Evolutionary conservation across 1,140 invertebrate genomes (phyloP), one percentile per base, ranked within the genome.

Genomic region (Hirudo medicinalis): DNA sequence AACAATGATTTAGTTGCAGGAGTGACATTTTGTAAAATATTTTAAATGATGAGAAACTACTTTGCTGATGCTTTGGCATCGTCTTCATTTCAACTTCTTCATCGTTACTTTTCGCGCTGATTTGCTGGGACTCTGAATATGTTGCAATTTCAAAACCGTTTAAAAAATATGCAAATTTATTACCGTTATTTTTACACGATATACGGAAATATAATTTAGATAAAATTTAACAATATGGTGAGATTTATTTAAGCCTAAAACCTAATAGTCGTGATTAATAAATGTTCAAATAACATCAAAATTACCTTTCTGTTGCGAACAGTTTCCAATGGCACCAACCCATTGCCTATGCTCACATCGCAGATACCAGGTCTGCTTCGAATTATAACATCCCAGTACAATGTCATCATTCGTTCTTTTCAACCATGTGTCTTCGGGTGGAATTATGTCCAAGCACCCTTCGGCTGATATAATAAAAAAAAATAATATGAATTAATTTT

Each of bases 291-390:
- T 32, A 32, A 68, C 15, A 8, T 27, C 4, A 9, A 68, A 68
- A 40, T 49, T 9, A 49, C 43, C 43, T 49, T 49, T 49, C 15
- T 49, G 43, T 17, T 15, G 43, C 15, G 69, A 55, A 36, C 69
- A 70, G 43, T 53, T 70, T 53, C 69, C 69, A 55, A 70, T 49
- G 36, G 53, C 69, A 36, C 69, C 69, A 19, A 25, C 22, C 69
- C 69, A 70, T 17, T n/a, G n/a, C 20, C 43, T 20, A 0, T 43
- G 36, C 22, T 27, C 22, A 54, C 69, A 70, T 22, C 40, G 9
- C 20, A 70, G 69, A 36, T 54, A 43, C 69, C 69, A 70, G 9
- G 36, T 53, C 53, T 70, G 69, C 11, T 54, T 70, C 13, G 40
- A 53, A 11, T 20, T 27, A 19, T 54, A 53, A 43, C 69, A 70